phyloP scores from a whole-genome alignment of 1,140 invertebrate species.

The Tetragonula clypearis region DNA sequence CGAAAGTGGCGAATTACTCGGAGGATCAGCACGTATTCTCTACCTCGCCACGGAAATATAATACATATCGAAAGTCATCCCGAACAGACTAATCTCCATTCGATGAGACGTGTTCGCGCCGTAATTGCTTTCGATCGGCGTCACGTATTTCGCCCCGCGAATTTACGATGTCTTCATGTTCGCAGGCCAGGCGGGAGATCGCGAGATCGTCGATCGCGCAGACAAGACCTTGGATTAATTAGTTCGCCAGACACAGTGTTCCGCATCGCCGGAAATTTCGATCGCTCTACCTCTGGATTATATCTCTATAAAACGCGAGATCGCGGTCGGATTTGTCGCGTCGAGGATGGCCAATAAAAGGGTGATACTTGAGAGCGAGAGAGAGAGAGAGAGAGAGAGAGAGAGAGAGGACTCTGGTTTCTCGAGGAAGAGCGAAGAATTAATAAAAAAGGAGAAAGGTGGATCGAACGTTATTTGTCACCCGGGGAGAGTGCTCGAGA shows the following conservation, averaged over 20 bases:
- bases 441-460: constrained; percentile 35
- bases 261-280: background rate
- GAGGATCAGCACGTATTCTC: constrained; percentile 26
- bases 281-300: background rate
- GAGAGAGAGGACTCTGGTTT: background rate
- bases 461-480: constrained; percentile 49
- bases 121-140: constrained; percentile 64
- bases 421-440: constrained; percentile 1
- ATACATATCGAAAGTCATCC: constrained; percentile 57
- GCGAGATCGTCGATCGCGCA: background rate
- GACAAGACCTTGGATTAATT: constrained; percentile 20
- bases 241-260: background rate
- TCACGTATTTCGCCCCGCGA: constrained; percentile 42
- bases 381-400: background rate
- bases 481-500: constrained; percentile 29
- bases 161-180: constrained; percentile 62
- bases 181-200: no score
- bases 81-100: constrained; percentile 61
- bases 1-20: background rate
- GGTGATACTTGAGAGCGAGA: background rate
- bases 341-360: background rate
- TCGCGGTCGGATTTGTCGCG: no score
- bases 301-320: no score
- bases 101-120: constrained; percentile 54
- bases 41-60: constrained; percentile 19